Base-by-base conservation (phyloP, 2,113 vertebrate species). In the Amblyornis subalaris region DNA sequence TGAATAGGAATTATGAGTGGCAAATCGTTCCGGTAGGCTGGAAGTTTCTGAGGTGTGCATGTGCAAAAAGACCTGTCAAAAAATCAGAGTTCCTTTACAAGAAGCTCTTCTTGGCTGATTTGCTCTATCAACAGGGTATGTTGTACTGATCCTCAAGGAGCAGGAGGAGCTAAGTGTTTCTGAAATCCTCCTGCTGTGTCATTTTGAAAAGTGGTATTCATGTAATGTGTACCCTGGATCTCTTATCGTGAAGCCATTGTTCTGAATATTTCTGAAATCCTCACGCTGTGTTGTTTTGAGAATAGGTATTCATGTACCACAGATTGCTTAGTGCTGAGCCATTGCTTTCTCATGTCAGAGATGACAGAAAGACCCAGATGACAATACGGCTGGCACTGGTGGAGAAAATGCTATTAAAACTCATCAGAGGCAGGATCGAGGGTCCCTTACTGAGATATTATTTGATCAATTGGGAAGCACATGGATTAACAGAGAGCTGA, bases 271-370 rank as follows among this genome's bases (percentile, higher is more conserved):
- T 95, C 88, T 91, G 89, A 97, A 96, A 89, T 88, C 53, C 89
- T 93, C 91, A 95, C 1, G 57, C 96, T 96, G 92, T 85, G 94
- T 90, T 95, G 93, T 91, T 96, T 92, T 94, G 92, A 95, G 96
- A 93, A 80, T 64, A 95, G 18, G 29, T 88, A 93, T 96, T 96
- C 50, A 82, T 51, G 60, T 91, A 76, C 58, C 53, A 67, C 11
- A 85, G 88, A 84, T 86, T 5, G 24, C 58, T 76, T 67, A 95
- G 71, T 88, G 86, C 83, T 88, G 91, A 96, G 54, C 73, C 80
- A 66, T 51, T 94, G 73, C 88, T 95, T 93, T 96, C 38, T 85
- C n/a, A 8, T 91, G 85, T 84, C 92, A 93, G 80, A 84, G 62
- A 78, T 72, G 76, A 73, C 72, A 90, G 92, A 94, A 90, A 88